Base-by-base conservation (phyloP, 2,113 vertebrate genomes). In the Sprattus sprattus region DNA sequence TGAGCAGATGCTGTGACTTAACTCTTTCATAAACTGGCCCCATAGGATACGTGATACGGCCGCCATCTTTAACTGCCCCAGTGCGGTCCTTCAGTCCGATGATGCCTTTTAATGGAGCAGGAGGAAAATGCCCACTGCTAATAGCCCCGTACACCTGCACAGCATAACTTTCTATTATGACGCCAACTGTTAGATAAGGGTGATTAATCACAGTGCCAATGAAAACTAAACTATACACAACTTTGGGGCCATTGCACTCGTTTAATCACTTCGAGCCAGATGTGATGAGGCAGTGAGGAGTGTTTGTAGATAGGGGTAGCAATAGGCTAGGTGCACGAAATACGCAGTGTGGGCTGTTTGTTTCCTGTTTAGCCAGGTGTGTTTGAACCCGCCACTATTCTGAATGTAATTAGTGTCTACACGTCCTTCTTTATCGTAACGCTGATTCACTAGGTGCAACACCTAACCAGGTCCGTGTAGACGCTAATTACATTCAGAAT, bases 1-100 rank as follows among this genome's bases (percentile, higher is more conserved):
- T 82, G 46, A 92, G 84, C 93, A 94, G 90, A 92, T 93, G 93
- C 86, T 86, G 71, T 81, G 82, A 88, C 16, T 92, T 89, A 89
- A 83, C 83, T 47, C 60, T 39, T 80, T 85, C 45, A 11, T 64
- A 82, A 81, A 75, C 39, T 84, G 86, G 81, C 87, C 81, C 39
- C 71, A 44, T 15, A 4, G 28, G 71, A 39, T 39, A 32, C 28
- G 13, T 11, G 71, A 32, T 85, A 87, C 90, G 86, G 91, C 88
- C 80, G 87, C 88, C 85, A 84, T 88, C 85, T 88, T 88, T 50
- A 90, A 81, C 84, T 89, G 89, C 50, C 81, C 81, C 87, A 81
- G 57, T 22, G 80, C 82, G 86, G 83, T 82, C 83, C 57, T 86
- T 84, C 22, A 85, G 54, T 60, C 8, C 84, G 87, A 60, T 89